A percentile compares a stretch with the other conserved stretches of the same genome.
Evolutionary conservation across 2,888 invertebrate species (phyloP).

Genomic region (Horisme vitalbata): DNA sequence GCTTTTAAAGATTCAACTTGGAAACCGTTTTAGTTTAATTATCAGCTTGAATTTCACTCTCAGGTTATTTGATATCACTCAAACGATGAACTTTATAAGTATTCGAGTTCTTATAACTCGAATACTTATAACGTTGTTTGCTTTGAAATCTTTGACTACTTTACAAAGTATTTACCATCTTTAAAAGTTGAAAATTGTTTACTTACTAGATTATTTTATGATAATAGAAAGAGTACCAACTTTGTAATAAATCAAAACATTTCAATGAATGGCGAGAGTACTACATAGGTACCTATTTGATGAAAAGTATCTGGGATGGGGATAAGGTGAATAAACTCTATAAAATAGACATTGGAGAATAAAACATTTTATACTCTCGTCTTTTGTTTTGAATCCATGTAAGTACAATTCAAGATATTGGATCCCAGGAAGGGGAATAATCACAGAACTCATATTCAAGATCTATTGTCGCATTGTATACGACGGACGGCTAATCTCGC

Average conservation of each 20-base stretch:
- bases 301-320: no score
- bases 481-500: conserved; percentile 11
- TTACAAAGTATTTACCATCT: conserved; percentile 16
- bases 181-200: conserved; percentile 10
- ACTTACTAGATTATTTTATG: background rate
- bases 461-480: conserved; percentile 21
- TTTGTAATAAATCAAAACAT: background rate
- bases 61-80: conserved; percentile 24
- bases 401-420: no score
- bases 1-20: conserved; percentile 7
- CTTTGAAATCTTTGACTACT: conserved; percentile 16
- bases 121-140: conserved; percentile 22
- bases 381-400: no score
- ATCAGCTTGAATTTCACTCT: conserved; percentile 18
- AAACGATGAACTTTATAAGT: conserved; percentile 16
- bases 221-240: background rate
- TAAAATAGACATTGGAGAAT: no score
- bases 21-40: conserved; percentile 13
- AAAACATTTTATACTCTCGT: no score
- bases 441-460: conserved; percentile 5
- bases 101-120: no score
- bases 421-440: background rate
- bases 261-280: background rate
- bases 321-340: no score
- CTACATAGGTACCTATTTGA: no score